Conservation (phyloP, 2,113 vertebrate species). For the Dermatemys mawii region DNA sequence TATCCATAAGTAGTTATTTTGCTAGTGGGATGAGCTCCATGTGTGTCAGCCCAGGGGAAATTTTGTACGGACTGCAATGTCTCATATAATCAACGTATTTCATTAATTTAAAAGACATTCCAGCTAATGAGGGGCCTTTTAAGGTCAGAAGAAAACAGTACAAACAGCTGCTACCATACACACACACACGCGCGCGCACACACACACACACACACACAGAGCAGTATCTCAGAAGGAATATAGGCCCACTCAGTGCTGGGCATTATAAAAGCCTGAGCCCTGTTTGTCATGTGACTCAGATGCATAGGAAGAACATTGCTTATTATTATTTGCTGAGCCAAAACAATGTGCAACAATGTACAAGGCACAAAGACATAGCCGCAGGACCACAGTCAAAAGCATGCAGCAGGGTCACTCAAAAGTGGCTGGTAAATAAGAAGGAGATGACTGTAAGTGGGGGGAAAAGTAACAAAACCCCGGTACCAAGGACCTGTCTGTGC, state of each 20-base stretch:
- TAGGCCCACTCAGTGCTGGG: neutral
- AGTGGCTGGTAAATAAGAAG: neutral
- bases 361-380: neutral
- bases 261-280: neutral
- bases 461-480: neutral
- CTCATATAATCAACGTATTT: neutral
- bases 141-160: neutral
- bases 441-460: neutral
- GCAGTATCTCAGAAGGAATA: neutral
- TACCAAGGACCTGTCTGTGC: neutral
- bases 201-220: fast-evolving
- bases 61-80: neutral
- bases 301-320: neutral
- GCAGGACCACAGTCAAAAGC: neutral
- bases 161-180: fast-evolving
- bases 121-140: neutral
- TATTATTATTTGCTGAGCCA: neutral
- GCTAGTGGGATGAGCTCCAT: neutral
- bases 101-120: fast-evolving
- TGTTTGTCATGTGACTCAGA: neutral
- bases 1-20: neutral
- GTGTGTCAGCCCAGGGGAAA: neutral
- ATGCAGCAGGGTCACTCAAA: neutral
- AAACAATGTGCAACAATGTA: neutral
- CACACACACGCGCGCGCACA: fast-evolving